A percentile compares a stretch with the other conserved stretches of the same genome.
Conservation (phyloP, 2,113 vertebrate species). For the Capricornis sumatraensis region DNA sequence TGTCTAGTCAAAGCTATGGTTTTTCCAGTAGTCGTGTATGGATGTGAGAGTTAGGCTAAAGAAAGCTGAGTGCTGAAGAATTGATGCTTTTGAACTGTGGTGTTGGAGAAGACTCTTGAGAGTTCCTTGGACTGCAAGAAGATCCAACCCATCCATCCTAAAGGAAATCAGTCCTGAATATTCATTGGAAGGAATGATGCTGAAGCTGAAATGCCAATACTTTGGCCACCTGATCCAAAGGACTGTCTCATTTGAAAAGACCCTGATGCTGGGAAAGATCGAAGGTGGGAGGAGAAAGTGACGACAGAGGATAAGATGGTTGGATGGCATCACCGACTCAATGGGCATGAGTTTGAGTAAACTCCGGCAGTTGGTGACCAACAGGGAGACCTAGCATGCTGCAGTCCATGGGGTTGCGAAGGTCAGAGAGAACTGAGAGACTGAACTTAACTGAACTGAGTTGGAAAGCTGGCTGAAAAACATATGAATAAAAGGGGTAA, state of each 20-base stretch:
- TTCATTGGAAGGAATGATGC: neutral
- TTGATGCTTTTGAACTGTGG: neutral
- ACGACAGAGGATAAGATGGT: neutral
- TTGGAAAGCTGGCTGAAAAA: neutral
- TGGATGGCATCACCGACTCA: neutral
- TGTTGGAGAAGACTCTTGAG: neutral
- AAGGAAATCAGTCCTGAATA: neutral
- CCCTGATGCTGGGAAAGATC: neutral
- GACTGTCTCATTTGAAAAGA: neutral
- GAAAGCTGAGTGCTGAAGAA: neutral
- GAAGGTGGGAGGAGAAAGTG: neutral
- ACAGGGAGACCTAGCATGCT: neutral
- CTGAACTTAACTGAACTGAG: neutral
- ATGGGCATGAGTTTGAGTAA: neutral
- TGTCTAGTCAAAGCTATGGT: neutral
- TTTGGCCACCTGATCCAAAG: neutral
- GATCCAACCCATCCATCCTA: neutral
- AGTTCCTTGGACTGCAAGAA: neutral
- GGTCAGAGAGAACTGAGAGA: neutral
- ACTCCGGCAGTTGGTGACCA: fast-evolving
- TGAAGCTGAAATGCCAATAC: neutral
- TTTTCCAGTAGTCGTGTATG: neutral
- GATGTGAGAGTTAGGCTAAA: neutral
- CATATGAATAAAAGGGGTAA: neutral
- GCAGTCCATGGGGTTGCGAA: neutral